Evolutionary conservation across 23 tunicate genomes (phyloP).

Genomic region (Aplidium turbinatum): DNA sequence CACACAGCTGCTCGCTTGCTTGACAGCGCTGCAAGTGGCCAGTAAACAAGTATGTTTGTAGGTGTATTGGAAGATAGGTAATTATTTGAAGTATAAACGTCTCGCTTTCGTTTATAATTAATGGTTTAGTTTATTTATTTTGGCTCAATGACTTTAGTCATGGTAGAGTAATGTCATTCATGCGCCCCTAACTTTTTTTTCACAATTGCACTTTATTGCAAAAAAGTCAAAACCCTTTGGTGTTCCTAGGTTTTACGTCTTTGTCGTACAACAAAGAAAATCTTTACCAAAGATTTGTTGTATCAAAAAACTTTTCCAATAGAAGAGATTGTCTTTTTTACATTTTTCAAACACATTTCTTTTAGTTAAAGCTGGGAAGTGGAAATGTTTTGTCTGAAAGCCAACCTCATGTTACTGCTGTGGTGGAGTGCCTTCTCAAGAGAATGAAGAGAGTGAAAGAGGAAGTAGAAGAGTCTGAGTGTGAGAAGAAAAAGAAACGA

Average conservation of each 20-base stretch:
- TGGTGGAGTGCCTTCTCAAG: slow-evolving; percentile 9
- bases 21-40: background rate
- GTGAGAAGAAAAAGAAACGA: slow-evolving; percentile 3
- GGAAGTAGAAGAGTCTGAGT: slow-evolving; percentile 1
- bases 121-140: background rate
- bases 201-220: too few species aligned
- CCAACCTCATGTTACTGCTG: background rate
- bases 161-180: background rate
- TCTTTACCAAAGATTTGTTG: background rate
- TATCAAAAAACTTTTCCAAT: background rate
- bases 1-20: background rate
- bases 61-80: background rate
- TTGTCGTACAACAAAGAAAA: too few species aligned
- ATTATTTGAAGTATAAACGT: background rate
- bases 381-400: background rate
- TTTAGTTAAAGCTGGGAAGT: background rate
- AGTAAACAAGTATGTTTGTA: background rate
- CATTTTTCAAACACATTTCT: too few species aligned
- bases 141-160: background rate
- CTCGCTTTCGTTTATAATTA: background rate
- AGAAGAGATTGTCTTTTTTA: too few species aligned
- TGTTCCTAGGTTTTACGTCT: too few species aligned
- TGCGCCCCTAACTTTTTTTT: too few species aligned
- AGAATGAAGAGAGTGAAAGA: slow-evolving; percentile 7
- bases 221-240: too few species aligned